Percentiles rank a stretch among this genome's conserved stretches.
phyloP scores from a whole-genome alignment of 1,140 invertebrate species.

The Sipha flava region DNA sequence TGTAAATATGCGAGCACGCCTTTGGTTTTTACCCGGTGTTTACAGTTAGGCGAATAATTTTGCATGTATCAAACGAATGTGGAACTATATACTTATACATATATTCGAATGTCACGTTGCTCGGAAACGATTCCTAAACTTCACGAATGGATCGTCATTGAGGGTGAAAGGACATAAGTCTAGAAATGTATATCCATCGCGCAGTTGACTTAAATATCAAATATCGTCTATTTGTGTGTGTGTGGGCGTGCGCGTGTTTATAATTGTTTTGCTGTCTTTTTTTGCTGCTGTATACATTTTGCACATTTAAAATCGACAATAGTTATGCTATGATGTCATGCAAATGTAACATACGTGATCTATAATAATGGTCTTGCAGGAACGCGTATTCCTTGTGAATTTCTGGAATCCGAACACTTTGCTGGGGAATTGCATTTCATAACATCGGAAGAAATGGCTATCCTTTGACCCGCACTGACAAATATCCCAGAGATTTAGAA shows the following conservation, averaged over 20 bases:
- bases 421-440: background rate
- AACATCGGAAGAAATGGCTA: background rate
- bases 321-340: no score
- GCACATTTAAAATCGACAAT: no score
- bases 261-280: no score
- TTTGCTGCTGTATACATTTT: no score
- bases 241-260: no score
- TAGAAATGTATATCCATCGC: no score
- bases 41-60: conserved; percentile 24
- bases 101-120: no score
- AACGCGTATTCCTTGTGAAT: background rate
- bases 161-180: background rate
- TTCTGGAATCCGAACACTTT: conserved; percentile 10
- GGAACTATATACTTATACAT: no score
- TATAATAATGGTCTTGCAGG: no score
- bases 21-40: conserved; percentile 4
- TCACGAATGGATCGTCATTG: background rate
- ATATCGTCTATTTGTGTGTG: no score
- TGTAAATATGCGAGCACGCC: background rate
- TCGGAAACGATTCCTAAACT: background rate
- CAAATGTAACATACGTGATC: no score
- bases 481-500: background rate
- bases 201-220: no score
- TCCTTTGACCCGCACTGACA: background rate
- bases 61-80: conserved; percentile 14